Conservation (phyloP, 1,140 invertebrate genomes). For the Cherax destructor region DNA sequence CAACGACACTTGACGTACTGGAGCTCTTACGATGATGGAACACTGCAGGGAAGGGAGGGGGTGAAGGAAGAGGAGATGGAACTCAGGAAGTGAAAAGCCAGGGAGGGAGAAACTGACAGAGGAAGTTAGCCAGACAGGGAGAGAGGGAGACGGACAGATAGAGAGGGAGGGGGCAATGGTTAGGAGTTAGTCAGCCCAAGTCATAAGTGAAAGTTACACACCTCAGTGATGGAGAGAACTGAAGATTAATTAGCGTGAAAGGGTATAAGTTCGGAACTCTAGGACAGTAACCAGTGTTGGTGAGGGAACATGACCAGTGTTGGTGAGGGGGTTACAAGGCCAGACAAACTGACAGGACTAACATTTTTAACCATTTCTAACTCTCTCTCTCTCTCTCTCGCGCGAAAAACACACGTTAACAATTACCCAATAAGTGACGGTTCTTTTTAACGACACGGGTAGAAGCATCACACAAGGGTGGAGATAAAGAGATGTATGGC, state of each 20-base stretch:
- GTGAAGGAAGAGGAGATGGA: background rate
- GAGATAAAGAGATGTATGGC: too few species aligned
- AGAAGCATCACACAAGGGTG: too few species aligned
- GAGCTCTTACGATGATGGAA: background rate
- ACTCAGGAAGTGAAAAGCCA: background rate
- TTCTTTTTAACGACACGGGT: too few species aligned
- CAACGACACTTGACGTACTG: too few species aligned
- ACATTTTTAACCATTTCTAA: too few species aligned
- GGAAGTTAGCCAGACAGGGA: slow-evolving; percentile 17
- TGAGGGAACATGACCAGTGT: background rate
- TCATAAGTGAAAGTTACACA: background rate
- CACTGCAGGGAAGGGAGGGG: background rate
- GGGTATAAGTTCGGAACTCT: background rate
- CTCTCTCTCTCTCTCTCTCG: too few species aligned
- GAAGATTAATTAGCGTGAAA: background rate
- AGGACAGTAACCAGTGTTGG: background rate
- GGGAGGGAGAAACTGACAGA: background rate
- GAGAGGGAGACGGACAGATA: slow-evolving; percentile 32
- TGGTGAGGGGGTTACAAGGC: background rate
- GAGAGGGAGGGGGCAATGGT: slow-evolving; percentile 26
- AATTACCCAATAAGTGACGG: too few species aligned
- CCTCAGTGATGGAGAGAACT: background rate
- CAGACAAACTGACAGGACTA: too few species aligned
- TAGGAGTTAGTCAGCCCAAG: slow-evolving; percentile 5
- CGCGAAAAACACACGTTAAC: too few species aligned